A percentile compares a stretch with the other conserved stretches of the same genome.
phyloP scores from a whole-genome alignment of 2,113 vertebrate species.

The Sylvietta virens region DNA sequence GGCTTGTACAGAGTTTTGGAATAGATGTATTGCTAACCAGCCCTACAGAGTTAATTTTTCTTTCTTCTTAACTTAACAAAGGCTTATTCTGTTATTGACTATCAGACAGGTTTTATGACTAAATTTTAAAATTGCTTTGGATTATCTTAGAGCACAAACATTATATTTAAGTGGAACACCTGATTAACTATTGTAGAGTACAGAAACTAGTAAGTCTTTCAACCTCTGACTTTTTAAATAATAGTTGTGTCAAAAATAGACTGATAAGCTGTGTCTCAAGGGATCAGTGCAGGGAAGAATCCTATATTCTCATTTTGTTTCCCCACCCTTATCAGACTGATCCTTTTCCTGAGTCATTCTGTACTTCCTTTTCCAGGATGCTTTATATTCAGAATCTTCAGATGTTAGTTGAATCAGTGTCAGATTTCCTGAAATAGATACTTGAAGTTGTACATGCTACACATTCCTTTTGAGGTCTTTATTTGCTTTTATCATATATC shows the following conservation, averaged over 20 bases:
- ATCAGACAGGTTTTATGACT: neutral
- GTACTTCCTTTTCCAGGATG: conserved; percentile 15
- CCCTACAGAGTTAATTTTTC: neutral
- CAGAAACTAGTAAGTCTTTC: neutral
- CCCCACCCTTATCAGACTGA: neutral
- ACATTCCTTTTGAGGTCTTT: neutral
- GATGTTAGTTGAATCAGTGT: neutral
- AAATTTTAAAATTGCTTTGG: neutral
- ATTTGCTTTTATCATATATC: neutral
- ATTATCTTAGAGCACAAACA: neutral
- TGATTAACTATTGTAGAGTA: neutral
- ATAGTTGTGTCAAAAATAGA: conserved; percentile 15
- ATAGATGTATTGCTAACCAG: neutral
- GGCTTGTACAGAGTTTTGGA: neutral
- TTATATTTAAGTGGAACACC: neutral
- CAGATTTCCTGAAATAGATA: neutral
- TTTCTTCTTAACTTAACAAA: neutral
- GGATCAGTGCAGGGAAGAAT: neutral
- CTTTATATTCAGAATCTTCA: neutral
- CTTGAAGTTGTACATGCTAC: neutral
- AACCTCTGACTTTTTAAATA: neutral
- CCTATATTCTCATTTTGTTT: neutral
- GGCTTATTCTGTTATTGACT: neutral
- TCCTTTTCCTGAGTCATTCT: neutral
- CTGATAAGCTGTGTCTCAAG: neutral